These are phyloP conservation scores for Sebastes steindachneri DNA, from an alignment of 2,797 vertebrate species.

Conservation along the genomic window DNA sequence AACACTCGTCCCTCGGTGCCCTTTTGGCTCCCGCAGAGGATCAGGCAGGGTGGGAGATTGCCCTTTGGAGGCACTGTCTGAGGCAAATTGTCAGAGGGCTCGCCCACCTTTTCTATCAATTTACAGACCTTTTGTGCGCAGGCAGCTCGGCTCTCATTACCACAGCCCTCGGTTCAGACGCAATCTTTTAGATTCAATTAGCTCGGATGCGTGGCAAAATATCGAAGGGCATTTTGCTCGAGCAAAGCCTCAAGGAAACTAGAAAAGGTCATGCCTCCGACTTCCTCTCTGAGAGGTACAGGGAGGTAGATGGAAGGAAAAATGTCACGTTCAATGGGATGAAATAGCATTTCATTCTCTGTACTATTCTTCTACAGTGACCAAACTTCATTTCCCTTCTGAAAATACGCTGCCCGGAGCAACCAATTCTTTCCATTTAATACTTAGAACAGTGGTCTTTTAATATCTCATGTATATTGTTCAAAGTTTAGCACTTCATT, in stretches of 20 bases:
- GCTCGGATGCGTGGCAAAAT: constrained; percentile 74
- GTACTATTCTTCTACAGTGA: constrained; percentile 34
- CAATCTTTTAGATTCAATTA: constrained; percentile 84
- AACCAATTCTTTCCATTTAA: constrained; percentile 49
- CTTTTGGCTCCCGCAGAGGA: constrained; percentile 63
- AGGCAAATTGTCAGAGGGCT: constrained; percentile 68
- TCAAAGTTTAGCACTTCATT: constrained; percentile 55
- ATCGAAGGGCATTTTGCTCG: constrained; percentile 79
- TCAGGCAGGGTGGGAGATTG: constrained; percentile 61
- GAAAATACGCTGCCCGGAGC: constrained; percentile 57
- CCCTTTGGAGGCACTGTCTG: constrained; percentile 73
- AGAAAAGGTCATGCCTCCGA: constrained; percentile 81
- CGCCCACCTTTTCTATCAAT: constrained; percentile 74
- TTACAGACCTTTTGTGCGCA: constrained; percentile 75
- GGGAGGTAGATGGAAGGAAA: constrained; percentile 52
- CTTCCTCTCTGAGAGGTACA: constrained; percentile 63
- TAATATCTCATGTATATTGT: constrained; percentile 55
- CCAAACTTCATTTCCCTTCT: constrained; percentile 55
- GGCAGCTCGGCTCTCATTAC: constrained; percentile 79
- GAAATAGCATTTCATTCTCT: constrained; percentile 72
- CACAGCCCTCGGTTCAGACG: constrained; percentile 65
- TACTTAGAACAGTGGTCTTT: constrained; percentile 35
- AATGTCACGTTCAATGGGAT: constrained; percentile 61
- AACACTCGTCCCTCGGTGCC: constrained; percentile 60
- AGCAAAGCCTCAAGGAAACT: constrained; percentile 73